Conservation (phyloP, 2,888 invertebrate species). For the Parasteatoda lunata region DNA sequence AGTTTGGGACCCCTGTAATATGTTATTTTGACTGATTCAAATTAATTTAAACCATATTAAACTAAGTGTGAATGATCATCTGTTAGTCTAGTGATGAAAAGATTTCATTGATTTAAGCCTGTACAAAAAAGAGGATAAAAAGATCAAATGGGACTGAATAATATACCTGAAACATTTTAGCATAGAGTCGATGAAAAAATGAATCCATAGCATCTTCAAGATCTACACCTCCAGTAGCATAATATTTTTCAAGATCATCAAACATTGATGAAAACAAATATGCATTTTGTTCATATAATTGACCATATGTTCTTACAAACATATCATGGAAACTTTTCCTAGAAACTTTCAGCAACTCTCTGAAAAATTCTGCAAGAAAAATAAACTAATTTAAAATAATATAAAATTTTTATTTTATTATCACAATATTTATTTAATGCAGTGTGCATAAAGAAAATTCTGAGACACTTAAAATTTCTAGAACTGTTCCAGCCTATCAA, state of each 20-base stretch:
- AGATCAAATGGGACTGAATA: no score
- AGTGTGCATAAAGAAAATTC: not conserved
- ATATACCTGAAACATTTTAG: conserved; percentile 86
- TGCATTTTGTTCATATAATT: conserved; percentile 94
- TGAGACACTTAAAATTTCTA: no score
- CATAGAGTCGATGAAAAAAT: conserved; percentile 93
- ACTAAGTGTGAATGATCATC: no score
- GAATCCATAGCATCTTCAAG: conserved; percentile 90
- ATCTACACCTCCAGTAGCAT: conserved; percentile 87
- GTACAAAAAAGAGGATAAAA: no score
- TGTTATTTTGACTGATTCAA: no score
- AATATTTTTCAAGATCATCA: conserved; percentile 90
- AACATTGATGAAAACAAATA: conserved; percentile 94
- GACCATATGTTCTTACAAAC: conserved; percentile 96
- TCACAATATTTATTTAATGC: not conserved
- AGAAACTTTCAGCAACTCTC: conserved; percentile 86
- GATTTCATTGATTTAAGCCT: no score
- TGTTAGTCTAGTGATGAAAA: no score
- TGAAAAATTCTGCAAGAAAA: conserved; percentile 85
- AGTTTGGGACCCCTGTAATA: no score
- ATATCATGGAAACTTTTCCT: conserved; percentile 92
- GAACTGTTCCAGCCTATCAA: no score
- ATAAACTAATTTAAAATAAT: not conserved
- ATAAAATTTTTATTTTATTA: not conserved
- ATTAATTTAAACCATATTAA: no score